Evolutionary conservation across 2,888 invertebrate species (phyloP).

Genomic region (Acanthosepion pharaonis): DNA sequence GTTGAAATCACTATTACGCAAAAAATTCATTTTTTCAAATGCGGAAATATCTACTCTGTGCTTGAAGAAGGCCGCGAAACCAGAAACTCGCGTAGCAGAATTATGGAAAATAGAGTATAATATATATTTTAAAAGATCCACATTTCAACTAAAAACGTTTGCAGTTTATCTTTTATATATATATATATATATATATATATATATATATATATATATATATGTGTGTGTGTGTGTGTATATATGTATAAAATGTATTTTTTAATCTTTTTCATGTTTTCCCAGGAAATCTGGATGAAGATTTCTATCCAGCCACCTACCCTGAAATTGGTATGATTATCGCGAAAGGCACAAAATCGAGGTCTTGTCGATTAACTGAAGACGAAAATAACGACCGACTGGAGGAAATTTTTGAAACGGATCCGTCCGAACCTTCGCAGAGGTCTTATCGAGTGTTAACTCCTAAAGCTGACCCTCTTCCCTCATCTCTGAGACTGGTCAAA

Average conservation of each 20-base stretch:
- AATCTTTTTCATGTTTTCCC: background rate
- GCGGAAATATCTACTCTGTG: too few species aligned
- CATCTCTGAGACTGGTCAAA: conserved; percentile 60
- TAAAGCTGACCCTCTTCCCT: conserved; percentile 70
- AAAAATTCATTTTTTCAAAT: too few species aligned
- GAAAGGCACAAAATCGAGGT: background rate
- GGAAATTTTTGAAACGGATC: background rate
- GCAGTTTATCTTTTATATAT: background rate
- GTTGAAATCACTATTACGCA: too few species aligned
- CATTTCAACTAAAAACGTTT: too few species aligned
- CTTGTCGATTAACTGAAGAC: background rate
- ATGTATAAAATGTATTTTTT: background rate
- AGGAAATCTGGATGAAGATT: background rate
- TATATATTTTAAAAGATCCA: too few species aligned
- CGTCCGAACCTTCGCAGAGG: conserved; percentile 69
- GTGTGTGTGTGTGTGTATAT: too few species aligned
- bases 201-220: too few species aligned
- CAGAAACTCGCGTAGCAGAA: too few species aligned
- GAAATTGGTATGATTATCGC: background rate
- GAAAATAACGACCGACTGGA: background rate
- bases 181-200: background rate
- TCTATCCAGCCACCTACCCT: background rate
- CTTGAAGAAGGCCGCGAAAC: too few species aligned
- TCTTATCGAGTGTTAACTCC: conserved; percentile 72
- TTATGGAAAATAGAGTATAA: too few species aligned